A percentile compares a stretch with the other conserved stretches of the same genome.
These are phyloP conservation scores for Cryptomyrus ogoouensis DNA, from an alignment of 2,113 vertebrate genomes.

Conservation along the genomic window DNA sequence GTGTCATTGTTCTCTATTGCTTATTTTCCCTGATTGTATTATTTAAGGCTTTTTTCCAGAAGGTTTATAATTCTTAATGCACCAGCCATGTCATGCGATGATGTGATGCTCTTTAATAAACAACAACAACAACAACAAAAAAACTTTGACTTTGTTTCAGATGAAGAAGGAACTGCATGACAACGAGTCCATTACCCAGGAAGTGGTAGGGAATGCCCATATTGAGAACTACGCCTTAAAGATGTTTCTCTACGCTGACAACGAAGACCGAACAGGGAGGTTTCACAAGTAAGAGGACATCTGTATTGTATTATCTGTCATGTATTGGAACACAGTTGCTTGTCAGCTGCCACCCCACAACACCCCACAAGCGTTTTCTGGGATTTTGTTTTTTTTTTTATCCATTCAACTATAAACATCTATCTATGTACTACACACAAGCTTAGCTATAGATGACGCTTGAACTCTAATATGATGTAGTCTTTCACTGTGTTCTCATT, in stretches of 20 bases:
- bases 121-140: neutral
- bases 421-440: neutral
- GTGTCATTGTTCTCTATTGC: neutral
- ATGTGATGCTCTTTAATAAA: neutral
- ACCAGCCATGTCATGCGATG: neutral
- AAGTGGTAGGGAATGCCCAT: conserved; percentile 92
- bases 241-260: conserved; percentile 96
- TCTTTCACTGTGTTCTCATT: neutral
- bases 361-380: neutral
- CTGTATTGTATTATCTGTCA: neutral
- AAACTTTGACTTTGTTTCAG: conserved; percentile 56
- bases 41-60: neutral
- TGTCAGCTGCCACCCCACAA: neutral
- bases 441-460: neutral
- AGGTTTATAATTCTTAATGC: neutral
- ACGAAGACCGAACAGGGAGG: conserved; percentile 81
- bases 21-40: neutral
- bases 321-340: neutral
- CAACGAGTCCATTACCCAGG: conserved; percentile 88
- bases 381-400: neutral
- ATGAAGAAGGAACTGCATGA: conserved; percentile 89
- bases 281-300: conserved; percentile 86
- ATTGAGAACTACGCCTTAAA: conserved; percentile 96
- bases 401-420: neutral
- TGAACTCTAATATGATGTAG: neutral